A percentile compares a stretch with the other conserved stretches of the same genome.
Evolutionary conservation across 2,113 vertebrate genomes (phyloP).

Genomic region (Dissostichus mawsoni): DNA sequence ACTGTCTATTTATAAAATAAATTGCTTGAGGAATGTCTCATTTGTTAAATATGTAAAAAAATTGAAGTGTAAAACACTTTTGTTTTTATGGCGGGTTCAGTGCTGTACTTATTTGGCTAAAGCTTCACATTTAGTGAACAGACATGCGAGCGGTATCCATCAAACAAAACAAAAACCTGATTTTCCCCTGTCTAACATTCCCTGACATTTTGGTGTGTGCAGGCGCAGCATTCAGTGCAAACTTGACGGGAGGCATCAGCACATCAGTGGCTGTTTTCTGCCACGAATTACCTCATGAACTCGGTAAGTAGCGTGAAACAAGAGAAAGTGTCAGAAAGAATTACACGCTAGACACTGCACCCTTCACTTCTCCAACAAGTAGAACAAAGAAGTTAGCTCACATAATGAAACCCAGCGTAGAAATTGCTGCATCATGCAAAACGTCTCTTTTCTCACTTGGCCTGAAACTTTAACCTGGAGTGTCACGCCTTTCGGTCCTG

Average conservation of each 20-base stretch:
- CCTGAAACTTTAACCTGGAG: neutral
- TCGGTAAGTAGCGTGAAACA: slow-evolving; percentile 85
- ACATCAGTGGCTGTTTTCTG: slow-evolving; percentile 99
- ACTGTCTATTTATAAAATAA: too few species aligned
- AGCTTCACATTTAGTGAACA: neutral
- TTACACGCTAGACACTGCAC: neutral
- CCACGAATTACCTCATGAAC: slow-evolving; percentile 97
- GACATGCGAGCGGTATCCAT: neutral
- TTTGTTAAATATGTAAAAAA: too few species aligned
- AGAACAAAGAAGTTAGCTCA: slow-evolving; percentile 8
- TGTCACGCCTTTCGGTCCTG: neutral
- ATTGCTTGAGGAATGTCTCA: too few species aligned
- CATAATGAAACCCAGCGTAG: neutral
- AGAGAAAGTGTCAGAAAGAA: neutral
- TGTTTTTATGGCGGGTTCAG: too few species aligned
- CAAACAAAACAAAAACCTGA: neutral
- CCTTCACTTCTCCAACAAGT: slow-evolving; percentile 8
- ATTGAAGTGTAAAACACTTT: too few species aligned
- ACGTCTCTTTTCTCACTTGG: neutral
- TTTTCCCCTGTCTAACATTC: neutral
- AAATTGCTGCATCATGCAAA: slow-evolving; percentile 13
- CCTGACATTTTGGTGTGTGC: slow-evolving; percentile 6
- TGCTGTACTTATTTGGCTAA: too few species aligned
- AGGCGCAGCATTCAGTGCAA: slow-evolving; percentile 98
- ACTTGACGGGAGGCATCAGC: slow-evolving; percentile 95